Evolutionary conservation across 1,140 invertebrate species (phyloP).

Genomic region (Agraylea sexmaculata): DNA sequence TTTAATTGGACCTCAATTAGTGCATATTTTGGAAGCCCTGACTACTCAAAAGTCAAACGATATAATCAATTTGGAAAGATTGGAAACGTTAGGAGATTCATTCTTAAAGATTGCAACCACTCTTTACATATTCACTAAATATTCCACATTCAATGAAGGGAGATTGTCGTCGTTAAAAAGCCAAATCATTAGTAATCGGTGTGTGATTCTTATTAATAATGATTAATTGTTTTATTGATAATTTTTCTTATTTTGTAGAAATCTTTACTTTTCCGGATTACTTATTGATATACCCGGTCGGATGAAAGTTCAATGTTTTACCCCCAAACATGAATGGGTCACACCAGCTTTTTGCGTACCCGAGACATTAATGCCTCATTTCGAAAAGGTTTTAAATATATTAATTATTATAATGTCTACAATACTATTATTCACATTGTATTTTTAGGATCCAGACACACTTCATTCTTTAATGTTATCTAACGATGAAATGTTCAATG

Average conservation of each 20-base stretch:
- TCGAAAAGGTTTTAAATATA: too few species aligned
- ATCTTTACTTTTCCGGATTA: slow-evolving; percentile 32
- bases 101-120: slow-evolving; percentile 74
- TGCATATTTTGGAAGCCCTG: slow-evolving; percentile 48
- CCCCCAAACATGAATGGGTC: slow-evolving; percentile 53
- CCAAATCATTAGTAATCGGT: slow-evolving; percentile 69
- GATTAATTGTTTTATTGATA: slow-evolving; percentile 36
- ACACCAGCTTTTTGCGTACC: slow-evolving; percentile 50
- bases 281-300: slow-evolving; percentile 40
- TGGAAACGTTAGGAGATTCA: slow-evolving; percentile 80
- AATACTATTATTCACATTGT: too few species aligned
- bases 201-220: slow-evolving; percentile 48
- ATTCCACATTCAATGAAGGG: slow-evolving; percentile 61
- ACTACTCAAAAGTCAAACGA: slow-evolving; percentile 62
- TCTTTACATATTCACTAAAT: slow-evolving; percentile 59
- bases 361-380: slow-evolving; percentile 14
- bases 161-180: slow-evolving; percentile 62
- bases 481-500: background rate
- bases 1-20: slow-evolving; percentile 26
- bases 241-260: slow-evolving; percentile 27
- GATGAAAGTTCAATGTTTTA: slow-evolving; percentile 53
- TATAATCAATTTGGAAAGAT: slow-evolving; percentile 67
- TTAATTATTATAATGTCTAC: too few species aligned
- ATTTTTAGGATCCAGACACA: too few species aligned
- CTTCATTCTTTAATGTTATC: too few species aligned